phyloP scores from a whole-genome alignment of 2,797 vertebrate genomes.

The Choloepus didactylus region DNA sequence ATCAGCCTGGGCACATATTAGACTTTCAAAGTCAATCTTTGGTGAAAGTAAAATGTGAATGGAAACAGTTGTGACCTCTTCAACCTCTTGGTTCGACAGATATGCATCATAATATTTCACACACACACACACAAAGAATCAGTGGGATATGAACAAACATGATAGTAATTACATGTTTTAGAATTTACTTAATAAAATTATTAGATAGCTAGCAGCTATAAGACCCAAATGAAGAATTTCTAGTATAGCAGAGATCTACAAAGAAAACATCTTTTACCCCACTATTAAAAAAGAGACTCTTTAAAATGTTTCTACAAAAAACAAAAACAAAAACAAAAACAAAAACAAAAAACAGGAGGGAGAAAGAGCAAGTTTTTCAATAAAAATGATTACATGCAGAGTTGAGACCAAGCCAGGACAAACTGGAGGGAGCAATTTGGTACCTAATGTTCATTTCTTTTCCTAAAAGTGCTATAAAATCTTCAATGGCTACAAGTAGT shows the following conservation, averaged over 20 bases:
- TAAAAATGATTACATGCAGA: not conserved
- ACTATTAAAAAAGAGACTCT: not conserved
- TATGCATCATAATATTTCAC: not conserved
- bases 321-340: not conserved
- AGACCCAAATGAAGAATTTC: not conserved
- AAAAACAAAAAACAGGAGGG: not conserved
- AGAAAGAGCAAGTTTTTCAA: not conserved
- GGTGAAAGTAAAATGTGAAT: conserved; percentile 79
- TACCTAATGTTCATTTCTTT: not conserved
- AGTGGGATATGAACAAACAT: not conserved
- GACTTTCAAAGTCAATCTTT: conserved; percentile 79
- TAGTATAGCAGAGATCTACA: not conserved
- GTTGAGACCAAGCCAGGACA: not conserved
- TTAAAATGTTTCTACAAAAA: conserved; percentile 39
- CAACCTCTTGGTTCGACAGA: conserved; percentile 8
- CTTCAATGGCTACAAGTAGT: not conserved
- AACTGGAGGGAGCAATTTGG: not conserved
- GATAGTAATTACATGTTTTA: conserved; percentile 27
- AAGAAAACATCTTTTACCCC: not conserved
- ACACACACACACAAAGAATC: not conserved
- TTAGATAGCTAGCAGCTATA: not conserved
- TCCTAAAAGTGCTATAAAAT: not conserved
- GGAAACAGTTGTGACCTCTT: conserved; percentile 66
- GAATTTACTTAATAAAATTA: conserved; percentile 52
- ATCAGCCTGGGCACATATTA: conserved; percentile 66